These are phyloP conservation scores for Cosmorhoe ocellata DNA, from an alignment of 2,888 invertebrate species.

Conservation along the genomic window DNA sequence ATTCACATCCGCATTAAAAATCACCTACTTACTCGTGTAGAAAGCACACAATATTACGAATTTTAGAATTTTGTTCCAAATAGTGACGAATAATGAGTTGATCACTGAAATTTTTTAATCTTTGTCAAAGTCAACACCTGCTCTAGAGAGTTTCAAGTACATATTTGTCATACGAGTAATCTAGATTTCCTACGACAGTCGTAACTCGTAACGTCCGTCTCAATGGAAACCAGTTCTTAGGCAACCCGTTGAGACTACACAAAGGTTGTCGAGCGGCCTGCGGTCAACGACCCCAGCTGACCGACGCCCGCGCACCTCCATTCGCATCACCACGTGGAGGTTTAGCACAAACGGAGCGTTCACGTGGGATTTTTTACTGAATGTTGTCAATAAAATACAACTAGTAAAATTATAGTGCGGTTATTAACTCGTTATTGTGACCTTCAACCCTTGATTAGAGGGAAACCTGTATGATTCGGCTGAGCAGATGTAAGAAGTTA, in stretches of 20 bases:
- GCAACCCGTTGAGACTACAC: slow-evolving; percentile 63
- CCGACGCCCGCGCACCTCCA: slow-evolving; percentile 71
- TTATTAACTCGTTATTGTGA: background rate
- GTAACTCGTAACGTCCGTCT: slow-evolving; percentile 46
- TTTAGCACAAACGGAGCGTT: slow-evolving; percentile 17
- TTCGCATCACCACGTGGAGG: slow-evolving; percentile 43
- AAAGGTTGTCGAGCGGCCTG: slow-evolving; percentile 70
- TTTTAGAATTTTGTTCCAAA: no score
- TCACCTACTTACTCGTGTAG: no score
- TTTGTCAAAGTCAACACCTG: no score
- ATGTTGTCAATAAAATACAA: slow-evolving; percentile 12
- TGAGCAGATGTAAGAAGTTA: no score
- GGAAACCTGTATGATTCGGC: background rate
- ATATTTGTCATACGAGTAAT: no score
- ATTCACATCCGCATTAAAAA: no score
- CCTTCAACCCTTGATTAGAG: background rate
- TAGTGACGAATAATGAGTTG: no score
- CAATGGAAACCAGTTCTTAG: slow-evolving; percentile 45
- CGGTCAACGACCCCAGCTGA: slow-evolving; percentile 68
- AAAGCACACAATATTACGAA: no score
- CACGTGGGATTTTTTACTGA: slow-evolving; percentile 27
- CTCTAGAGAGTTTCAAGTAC: no score
- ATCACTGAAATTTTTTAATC: no score
- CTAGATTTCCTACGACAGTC: slow-evolving; percentile 11
- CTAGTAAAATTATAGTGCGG: background rate